Evolutionary conservation across 1,140 invertebrate genomes (phyloP).

Genomic region (Nephila pilipes): DNA sequence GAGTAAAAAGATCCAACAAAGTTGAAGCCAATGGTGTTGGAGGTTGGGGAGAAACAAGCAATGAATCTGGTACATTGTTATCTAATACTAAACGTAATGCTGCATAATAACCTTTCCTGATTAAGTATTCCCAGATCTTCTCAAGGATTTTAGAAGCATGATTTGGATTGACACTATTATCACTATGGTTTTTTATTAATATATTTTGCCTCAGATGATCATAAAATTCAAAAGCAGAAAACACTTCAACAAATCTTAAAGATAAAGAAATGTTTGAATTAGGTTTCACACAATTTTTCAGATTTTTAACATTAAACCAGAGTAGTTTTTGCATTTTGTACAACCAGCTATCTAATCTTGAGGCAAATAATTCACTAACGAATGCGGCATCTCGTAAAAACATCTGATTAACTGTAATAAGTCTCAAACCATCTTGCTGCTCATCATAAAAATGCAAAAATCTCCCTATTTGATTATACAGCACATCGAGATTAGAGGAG

Average conservation of each 20-base stretch:
- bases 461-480: constrained; percentile 49
- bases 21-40: constrained; percentile 88
- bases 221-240: constrained; percentile 71
- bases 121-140: constrained; percentile 77
- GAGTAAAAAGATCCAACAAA: constrained; percentile 88
- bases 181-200: background rate
- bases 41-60: constrained; percentile 87
- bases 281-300: constrained; percentile 63
- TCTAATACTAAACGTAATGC: constrained; percentile 67
- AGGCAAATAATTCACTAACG: constrained; percentile 22
- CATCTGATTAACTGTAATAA: constrained; percentile 2
- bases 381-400: constrained; percentile 38
- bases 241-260: constrained; percentile 77
- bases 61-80: constrained; percentile 83
- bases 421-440: constrained; percentile 34
- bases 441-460: constrained; percentile 70
- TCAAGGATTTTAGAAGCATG: constrained; percentile 27
- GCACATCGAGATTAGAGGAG: constrained; percentile 41
- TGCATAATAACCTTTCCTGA: constrained; percentile 84
- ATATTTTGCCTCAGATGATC: constrained; percentile 30
- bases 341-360: constrained; percentile 22
- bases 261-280: constrained; percentile 68
- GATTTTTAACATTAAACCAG: constrained; percentile 60
- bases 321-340: constrained; percentile 72
- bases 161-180: background rate